Evolutionary conservation across 2,113 vertebrate species (phyloP).

Genomic region (Percopsis transmontana): DNA sequence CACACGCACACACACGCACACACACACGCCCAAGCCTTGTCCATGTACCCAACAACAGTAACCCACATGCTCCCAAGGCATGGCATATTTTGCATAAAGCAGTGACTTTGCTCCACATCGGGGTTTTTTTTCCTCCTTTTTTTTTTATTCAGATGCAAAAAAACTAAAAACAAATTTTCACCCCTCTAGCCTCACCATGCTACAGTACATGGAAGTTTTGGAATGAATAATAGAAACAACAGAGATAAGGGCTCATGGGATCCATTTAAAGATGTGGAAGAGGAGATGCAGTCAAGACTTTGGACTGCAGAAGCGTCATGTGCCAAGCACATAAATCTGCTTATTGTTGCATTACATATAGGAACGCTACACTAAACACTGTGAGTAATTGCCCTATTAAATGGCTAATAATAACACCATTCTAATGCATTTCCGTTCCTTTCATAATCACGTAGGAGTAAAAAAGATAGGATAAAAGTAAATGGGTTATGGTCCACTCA

Average conservation of each 20-base stretch:
- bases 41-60: conserved; percentile 36
- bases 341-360: conserved; percentile 47
- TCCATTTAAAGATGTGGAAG: conserved; percentile 77
- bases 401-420: conserved; percentile 24
- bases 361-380: conserved; percentile 29
- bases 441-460: conserved; percentile 8
- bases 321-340: conserved; percentile 60
- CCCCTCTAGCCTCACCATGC: conserved; percentile 70
- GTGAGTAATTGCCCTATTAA: conserved; percentile 11
- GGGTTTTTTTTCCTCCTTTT: conserved; percentile 28
- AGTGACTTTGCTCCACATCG: conserved; percentile 74
- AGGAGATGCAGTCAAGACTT: conserved; percentile 65
- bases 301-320: conserved; percentile 55
- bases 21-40: conserved; percentile 5
- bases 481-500: conserved; percentile 3
- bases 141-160: neutral
- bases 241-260: conserved; percentile 75
- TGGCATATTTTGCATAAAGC: conserved; percentile 74
- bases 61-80: conserved; percentile 71
- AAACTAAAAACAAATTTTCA: conserved; percentile 77
- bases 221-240: conserved; percentile 82
- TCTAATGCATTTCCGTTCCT: conserved; percentile 20
- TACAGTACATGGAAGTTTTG: conserved; percentile 69
- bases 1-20: conserved; percentile 35
- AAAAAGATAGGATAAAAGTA: conserved; percentile 3